Evolutionary conservation across 2,113 vertebrate species (phyloP).

Genomic region (Etheostoma cragini): DNA sequence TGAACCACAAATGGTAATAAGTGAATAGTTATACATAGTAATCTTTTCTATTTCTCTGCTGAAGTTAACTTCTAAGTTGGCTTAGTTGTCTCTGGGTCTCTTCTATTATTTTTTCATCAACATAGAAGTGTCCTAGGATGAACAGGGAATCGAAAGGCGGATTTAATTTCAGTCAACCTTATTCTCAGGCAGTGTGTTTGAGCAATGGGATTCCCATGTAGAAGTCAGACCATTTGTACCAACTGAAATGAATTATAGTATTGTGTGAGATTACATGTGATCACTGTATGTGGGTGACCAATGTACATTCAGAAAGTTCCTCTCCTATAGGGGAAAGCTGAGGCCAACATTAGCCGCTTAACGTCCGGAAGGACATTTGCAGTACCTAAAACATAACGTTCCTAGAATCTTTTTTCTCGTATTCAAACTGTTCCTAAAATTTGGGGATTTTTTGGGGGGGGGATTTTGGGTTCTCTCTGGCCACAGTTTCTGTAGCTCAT

Average conservation of each 20-base stretch:
- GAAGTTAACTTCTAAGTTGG: background rate
- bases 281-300: constrained; percentile 1
- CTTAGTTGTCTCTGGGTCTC: background rate
- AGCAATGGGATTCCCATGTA: background rate
- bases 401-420: no score
- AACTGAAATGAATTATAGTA: background rate
- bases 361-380: no score
- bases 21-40: background rate
- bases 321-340: constrained; percentile 44
- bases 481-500: no score
- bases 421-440: no score
- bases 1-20: background rate
- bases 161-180: background rate
- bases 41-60: background rate
- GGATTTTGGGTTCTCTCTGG: no score
- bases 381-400: no score
- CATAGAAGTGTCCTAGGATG: background rate
- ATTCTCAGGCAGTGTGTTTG: background rate
- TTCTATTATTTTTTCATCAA: no score
- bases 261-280: background rate
- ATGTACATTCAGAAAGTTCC: background rate
- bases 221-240: background rate
- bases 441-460: no score
- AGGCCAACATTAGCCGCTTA: constrained; percentile 27
- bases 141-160: background rate